phyloP scores from a whole-genome alignment of 2,797 vertebrate species.

The Bradypodion ventrale region DNA sequence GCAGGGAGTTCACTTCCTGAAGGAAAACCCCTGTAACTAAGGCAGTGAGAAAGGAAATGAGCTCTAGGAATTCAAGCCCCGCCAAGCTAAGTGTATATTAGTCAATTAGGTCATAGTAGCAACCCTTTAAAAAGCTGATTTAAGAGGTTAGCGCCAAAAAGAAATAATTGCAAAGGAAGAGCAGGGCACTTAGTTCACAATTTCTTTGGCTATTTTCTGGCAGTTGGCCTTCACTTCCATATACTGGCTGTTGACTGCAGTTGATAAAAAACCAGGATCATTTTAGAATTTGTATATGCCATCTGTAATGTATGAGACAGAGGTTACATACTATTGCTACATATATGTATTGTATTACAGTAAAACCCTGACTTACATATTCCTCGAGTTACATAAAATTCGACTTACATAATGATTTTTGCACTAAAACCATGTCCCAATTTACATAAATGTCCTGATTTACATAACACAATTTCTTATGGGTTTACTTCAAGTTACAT shows the following conservation, averaged over 20 bases:
- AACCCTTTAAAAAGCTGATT: neutral
- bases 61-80: constrained; percentile 49
- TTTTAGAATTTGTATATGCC: neutral
- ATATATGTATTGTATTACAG: neutral
- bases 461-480: too few relatives aligned
- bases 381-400: too few relatives aligned
- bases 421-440: too few relatives aligned
- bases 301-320: neutral
- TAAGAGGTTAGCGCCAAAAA: neutral
- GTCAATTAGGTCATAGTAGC: constrained; percentile 23
- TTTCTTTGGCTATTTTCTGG: neutral
- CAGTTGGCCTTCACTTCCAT: neutral
- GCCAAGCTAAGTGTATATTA: constrained; percentile 50
- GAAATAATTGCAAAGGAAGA: neutral
- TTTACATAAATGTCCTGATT: too few relatives aligned
- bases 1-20: constrained; percentile 46
- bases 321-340: neutral
- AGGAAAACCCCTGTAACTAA: constrained; percentile 23
- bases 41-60: constrained; percentile 73
- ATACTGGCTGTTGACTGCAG: neutral
- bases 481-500: too few relatives aligned
- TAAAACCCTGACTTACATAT: too few relatives aligned
- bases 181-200: neutral
- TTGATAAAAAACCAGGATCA: neutral
- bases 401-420: too few relatives aligned